Conservation (phyloP, 2,888 invertebrate genomes). For the Syrphus vitripennis region DNA sequence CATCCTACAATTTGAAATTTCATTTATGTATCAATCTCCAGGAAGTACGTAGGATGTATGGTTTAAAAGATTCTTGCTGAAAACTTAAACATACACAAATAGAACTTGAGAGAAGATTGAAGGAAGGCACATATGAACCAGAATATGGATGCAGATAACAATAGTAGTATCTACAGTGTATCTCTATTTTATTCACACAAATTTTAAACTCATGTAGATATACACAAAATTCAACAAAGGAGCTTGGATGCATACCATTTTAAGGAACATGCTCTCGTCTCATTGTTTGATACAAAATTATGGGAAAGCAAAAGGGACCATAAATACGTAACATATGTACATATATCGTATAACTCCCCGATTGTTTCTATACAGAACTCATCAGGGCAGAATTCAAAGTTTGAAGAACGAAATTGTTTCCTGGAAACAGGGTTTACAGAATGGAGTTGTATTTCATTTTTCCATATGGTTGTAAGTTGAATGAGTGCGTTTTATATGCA, state of each 20-base stretch:
- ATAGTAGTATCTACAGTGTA: too few species aligned
- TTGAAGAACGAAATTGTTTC: too few species aligned
- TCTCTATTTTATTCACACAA: background rate
- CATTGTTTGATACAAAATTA: slow-evolving; percentile 15
- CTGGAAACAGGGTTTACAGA: too few species aligned
- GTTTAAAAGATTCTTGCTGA: background rate
- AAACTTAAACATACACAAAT: background rate
- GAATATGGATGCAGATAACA: too few species aligned
- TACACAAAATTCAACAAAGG: background rate
- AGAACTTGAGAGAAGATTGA: too few species aligned
- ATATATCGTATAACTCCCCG: too few species aligned
- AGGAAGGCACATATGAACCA: too few species aligned
- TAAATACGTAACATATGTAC: background rate
- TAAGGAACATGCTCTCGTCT: background rate
- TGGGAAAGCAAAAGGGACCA: background rate
- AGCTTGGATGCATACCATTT: background rate
- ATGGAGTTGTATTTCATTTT: too few species aligned
- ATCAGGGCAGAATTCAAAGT: too few species aligned
- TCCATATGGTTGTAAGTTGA: too few species aligned
- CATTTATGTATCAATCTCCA: background rate
- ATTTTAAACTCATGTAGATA: background rate
- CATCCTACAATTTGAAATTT: background rate
- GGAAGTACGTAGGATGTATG: background rate
- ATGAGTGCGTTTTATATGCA: too few species aligned
- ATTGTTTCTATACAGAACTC: too few species aligned